These are phyloP conservation scores for Iphiclides podalirius DNA, from an alignment of 2,888 invertebrate species.

Conservation along the genomic window DNA sequence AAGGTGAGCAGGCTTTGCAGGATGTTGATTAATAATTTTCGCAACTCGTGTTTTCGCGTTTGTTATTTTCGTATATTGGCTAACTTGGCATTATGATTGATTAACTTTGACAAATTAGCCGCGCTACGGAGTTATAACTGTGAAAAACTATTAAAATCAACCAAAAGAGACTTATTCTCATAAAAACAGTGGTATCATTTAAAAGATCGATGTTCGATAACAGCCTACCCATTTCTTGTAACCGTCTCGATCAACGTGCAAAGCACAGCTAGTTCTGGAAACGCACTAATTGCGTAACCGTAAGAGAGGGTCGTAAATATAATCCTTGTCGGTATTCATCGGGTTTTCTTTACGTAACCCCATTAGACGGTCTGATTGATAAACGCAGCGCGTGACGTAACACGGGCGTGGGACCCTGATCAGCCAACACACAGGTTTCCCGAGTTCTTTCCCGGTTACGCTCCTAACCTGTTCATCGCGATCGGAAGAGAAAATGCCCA, in stretches of 20 bases:
- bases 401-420: too few relatives aligned
- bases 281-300: neutral
- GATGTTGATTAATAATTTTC: constrained; percentile 24
- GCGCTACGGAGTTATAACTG: too few relatives aligned
- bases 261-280: too few relatives aligned
- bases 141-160: too few relatives aligned
- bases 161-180: too few relatives aligned
- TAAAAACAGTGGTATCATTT: too few relatives aligned
- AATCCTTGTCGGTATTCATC: constrained; percentile 6
- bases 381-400: constrained; percentile 31
- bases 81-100: neutral
- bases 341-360: constrained; percentile 16
- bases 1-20: constrained; percentile 30
- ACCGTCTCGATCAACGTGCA: too few relatives aligned
- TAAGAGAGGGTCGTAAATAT: constrained; percentile 12
- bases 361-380: constrained; percentile 22
- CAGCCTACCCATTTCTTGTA: too few relatives aligned
- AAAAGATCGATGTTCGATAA: too few relatives aligned
- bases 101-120: neutral
- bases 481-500: constrained; percentile 40
- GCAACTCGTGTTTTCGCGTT: constrained; percentile 6
- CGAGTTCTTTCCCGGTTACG: constrained; percentile 48
- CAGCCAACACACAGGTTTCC: constrained; percentile 40
- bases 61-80: constrained; percentile 11
- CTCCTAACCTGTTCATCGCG: constrained; percentile 33